Evolutionary conservation across 1,140 invertebrate genomes (phyloP).

Genomic region (Megalopta genalis): DNA sequence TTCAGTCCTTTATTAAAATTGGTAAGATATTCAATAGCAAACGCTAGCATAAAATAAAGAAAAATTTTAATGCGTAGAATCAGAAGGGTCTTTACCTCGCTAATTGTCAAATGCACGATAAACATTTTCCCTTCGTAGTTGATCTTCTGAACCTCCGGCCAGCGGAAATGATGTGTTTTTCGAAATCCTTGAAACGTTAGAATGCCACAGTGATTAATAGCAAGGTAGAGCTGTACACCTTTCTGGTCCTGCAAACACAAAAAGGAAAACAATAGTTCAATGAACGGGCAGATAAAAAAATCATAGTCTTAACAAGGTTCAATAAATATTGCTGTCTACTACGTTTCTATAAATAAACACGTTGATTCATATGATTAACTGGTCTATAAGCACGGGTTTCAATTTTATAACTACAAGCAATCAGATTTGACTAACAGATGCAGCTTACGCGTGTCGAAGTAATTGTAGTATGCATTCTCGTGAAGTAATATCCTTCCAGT

Average conservation of each 20-base stretch:
- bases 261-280: not conserved
- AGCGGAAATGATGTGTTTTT: slow-evolving; percentile 96
- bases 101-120: slow-evolving; percentile 92
- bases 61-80: not conserved
- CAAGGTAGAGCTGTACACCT: slow-evolving; percentile 94
- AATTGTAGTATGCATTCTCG: too few relatives aligned
- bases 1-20: not conserved
- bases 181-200: slow-evolving; percentile 96
- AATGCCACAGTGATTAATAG: slow-evolving; percentile 96
- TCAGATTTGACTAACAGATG: too few relatives aligned
- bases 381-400: too few relatives aligned
- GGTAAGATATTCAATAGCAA: not conserved
- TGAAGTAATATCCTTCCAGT: too few relatives aligned
- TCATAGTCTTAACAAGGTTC: not conserved
- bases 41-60: not conserved
- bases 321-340: not conserved
- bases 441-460: too few relatives aligned
- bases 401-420: too few relatives aligned
- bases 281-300: not conserved
- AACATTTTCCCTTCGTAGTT: slow-evolving; percentile 99
- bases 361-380: not conserved
- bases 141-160: slow-evolving; percentile 96
- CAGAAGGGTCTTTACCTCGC: slow-evolving; percentile 81
- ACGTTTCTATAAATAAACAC: not conserved
- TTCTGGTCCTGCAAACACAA: slow-evolving; percentile 88